Percentiles rank a stretch among this genome's conserved stretches.
These are phyloP conservation scores for Ctenicera cuprea DNA, from an alignment of 2,888 invertebrate genomes.

Conservation along the genomic window DNA sequence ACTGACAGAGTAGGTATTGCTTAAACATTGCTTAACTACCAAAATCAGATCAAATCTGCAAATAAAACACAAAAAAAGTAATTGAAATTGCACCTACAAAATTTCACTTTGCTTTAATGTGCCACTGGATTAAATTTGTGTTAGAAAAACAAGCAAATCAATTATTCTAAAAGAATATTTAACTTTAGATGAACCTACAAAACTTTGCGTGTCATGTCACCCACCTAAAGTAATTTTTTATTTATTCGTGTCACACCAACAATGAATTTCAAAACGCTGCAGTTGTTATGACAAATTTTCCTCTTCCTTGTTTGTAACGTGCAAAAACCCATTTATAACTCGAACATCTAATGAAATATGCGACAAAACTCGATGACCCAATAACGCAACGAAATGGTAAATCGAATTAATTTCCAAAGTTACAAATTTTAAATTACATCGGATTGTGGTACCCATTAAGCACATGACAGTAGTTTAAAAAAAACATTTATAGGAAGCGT, in stretches of 20 bases:
- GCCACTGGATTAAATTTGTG: no score
- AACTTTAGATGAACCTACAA: not conserved
- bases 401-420: not conserved
- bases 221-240: not conserved
- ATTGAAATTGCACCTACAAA: not conserved
- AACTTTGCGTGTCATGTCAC: not conserved
- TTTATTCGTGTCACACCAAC: not conserved
- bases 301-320: not conserved
- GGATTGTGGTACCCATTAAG: not conserved
- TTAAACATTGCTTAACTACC: no score
- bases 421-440: not conserved
- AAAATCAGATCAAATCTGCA: not conserved
- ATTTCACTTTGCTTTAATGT: not conserved
- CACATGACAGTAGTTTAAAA: not conserved
- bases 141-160: no score
- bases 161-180: no score
- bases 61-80: not conserved
- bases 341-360: not conserved
- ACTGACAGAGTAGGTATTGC: no score
- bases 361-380: not conserved
- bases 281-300: not conserved
- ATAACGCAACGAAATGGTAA: not conserved
- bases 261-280: not conserved
- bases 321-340: not conserved
- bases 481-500: constrained; percentile 2